Percentiles rank a stretch among this genome's conserved stretches.
Conservation (phyloP, 2,113 vertebrate genomes). For the Protobothrops mucrosquamatus region DNA sequence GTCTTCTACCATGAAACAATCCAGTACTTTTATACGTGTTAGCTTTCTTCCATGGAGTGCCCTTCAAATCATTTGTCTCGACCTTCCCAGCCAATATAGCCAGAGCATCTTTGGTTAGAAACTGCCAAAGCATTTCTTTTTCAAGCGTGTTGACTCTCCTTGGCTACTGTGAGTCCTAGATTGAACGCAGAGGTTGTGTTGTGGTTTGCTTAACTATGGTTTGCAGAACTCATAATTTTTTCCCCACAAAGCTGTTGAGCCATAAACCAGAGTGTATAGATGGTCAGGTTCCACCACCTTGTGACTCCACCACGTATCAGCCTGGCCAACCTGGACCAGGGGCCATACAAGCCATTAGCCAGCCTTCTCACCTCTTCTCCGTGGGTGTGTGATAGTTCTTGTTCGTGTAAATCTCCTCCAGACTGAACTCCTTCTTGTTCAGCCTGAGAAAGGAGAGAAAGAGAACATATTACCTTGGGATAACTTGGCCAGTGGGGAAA, state of each 20-base stretch:
- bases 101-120: background rate
- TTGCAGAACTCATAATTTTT: background rate
- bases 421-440: conserved; percentile 88
- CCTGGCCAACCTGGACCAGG: background rate
- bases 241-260: background rate
- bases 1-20: background rate
- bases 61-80: background rate
- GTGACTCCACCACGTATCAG: background rate
- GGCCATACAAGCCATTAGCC: background rate
- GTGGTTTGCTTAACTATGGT: background rate
- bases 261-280: background rate
- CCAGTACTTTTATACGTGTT: background rate
- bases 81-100: background rate
- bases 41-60: background rate
- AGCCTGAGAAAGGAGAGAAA: conserved; percentile 65
- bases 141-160: background rate
- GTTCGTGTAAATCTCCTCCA: conserved; percentile 93
- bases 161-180: background rate
- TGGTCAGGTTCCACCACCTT: background rate
- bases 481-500: background rate
- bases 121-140: background rate
- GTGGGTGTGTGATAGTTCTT: conserved; percentile 86
- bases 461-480: background rate
- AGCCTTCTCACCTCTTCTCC: conserved; percentile 74
- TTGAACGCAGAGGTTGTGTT: background rate